phyloP scores from a whole-genome alignment of 2,888 invertebrate genomes.

The Phragmatobia fuliginosa region DNA sequence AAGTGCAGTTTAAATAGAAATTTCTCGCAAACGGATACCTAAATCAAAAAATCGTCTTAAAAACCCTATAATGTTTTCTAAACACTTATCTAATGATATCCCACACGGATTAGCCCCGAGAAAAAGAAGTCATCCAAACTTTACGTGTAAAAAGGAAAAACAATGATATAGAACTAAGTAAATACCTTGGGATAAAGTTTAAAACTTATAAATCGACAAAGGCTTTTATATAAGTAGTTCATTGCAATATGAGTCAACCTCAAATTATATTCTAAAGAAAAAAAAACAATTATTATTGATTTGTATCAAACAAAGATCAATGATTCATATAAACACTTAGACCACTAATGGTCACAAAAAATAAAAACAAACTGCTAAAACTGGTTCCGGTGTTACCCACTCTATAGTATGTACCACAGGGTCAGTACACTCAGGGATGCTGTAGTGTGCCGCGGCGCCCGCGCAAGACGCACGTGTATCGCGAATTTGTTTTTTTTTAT shows the following conservation, averaged over 20 bases:
- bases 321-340: background rate
- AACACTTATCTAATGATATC: too few species aligned
- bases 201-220: background rate
- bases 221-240: background rate
- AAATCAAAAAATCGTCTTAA: too few species aligned
- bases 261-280: background rate
- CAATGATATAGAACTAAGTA: too few species aligned
- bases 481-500: slow-evolving; percentile 24
- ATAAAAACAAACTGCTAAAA: slow-evolving; percentile 14
- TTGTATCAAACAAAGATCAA: background rate
- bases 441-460: slow-evolving; percentile 49
- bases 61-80: too few species aligned
- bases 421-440: slow-evolving; percentile 52
- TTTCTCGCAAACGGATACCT: too few species aligned
- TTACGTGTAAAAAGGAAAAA: too few species aligned
- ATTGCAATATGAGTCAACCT: background rate
- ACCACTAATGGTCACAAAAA: slow-evolving; percentile 1
- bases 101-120: too few species aligned
- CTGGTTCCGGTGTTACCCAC: slow-evolving; percentile 35
- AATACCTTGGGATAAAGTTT: background rate
- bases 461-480: slow-evolving; percentile 47
- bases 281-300: background rate
- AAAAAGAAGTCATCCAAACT: too few species aligned
- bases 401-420: slow-evolving; percentile 24
- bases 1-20: too few species aligned